phyloP scores from a whole-genome alignment of 2,888 invertebrate genomes.

The Busseola fusca region DNA sequence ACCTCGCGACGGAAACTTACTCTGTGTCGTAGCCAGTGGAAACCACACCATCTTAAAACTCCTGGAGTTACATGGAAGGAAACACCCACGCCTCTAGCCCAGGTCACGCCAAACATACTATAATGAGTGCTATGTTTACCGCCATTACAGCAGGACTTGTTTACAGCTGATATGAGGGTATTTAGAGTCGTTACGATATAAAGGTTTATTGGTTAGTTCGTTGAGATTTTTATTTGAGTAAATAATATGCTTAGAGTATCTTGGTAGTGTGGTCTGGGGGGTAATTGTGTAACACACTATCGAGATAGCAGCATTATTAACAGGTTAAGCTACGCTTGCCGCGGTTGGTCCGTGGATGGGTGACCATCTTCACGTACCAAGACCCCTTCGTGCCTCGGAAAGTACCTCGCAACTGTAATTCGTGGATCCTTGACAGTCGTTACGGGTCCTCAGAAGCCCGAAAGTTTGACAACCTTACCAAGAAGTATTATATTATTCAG shows the following conservation, averaged over 20 bases:
- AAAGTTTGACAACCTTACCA: too few relatives aligned
- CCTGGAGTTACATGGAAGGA: slow-evolving; percentile 60
- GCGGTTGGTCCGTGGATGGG: too few relatives aligned
- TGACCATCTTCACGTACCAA: too few relatives aligned
- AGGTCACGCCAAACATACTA: slow-evolving; percentile 63
- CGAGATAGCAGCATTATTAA: too few relatives aligned
- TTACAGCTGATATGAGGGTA: slow-evolving; percentile 28
- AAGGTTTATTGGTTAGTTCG: slow-evolving; percentile 26
- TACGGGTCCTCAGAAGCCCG: too few relatives aligned
- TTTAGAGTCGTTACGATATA: slow-evolving; percentile 31
- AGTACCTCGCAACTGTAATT: too few relatives aligned
- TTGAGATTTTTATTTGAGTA: slow-evolving; percentile 36
- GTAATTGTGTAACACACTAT: too few relatives aligned
- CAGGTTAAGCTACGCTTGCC: too few relatives aligned
- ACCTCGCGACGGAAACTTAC: background rate
- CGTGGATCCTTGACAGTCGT: too few relatives aligned
- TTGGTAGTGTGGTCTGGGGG: background rate
- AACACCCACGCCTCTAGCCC: slow-evolving; percentile 58
- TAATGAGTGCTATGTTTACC: slow-evolving; percentile 60
- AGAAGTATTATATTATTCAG: too few relatives aligned
- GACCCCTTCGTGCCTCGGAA: too few relatives aligned
- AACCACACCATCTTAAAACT: slow-evolving; percentile 43
- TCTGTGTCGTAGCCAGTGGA: slow-evolving; percentile 51
- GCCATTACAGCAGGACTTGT: slow-evolving; percentile 44
- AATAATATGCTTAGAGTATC: slow-evolving; percentile 30